phyloP scores from a whole-genome alignment of 2,797 vertebrate genomes.

The Pseudotriccus pelzelni region DNA sequence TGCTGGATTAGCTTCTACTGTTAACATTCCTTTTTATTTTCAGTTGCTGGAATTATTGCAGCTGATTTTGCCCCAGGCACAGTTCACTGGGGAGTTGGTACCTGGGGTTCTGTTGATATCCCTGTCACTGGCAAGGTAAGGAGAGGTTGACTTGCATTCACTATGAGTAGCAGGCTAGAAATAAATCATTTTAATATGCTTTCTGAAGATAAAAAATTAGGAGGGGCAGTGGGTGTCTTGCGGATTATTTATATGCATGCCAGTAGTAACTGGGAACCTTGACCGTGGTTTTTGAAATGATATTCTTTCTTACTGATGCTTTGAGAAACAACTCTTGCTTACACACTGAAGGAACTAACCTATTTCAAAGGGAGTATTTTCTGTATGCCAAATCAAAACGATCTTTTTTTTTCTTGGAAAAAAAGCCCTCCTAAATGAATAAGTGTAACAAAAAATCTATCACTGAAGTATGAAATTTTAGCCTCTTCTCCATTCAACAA shows the following conservation, averaged over 20 bases:
- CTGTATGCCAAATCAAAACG: not conserved
- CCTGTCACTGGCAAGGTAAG: constrained; percentile 84
- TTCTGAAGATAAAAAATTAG: constrained; percentile 54
- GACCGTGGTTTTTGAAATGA: not conserved
- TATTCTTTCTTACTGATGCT: constrained; percentile 18
- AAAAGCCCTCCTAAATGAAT: not conserved
- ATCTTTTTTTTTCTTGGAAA: not conserved
- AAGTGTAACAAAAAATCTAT: not conserved
- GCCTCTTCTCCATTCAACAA: not conserved
- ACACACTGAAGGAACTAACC: not conserved
- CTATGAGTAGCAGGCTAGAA: constrained; percentile 37
- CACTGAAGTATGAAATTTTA: not conserved
- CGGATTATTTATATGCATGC: not conserved
- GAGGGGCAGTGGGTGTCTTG: not conserved
- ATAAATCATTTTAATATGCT: constrained; percentile 63
- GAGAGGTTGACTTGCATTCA: constrained; percentile 51
- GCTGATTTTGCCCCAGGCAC: constrained; percentile 86
- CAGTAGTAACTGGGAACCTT: not conserved
- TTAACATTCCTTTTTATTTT: constrained; percentile 63
- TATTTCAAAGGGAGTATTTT: constrained; percentile 30
- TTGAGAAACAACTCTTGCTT: not conserved
- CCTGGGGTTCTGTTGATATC: constrained; percentile 88
- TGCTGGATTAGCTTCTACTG: constrained; percentile 41
- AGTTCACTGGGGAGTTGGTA: constrained; percentile 84
- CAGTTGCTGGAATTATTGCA: constrained; percentile 84